Evolutionary conservation across 2,888 invertebrate species (phyloP).

Genomic region (Cantharis lateralis): DNA sequence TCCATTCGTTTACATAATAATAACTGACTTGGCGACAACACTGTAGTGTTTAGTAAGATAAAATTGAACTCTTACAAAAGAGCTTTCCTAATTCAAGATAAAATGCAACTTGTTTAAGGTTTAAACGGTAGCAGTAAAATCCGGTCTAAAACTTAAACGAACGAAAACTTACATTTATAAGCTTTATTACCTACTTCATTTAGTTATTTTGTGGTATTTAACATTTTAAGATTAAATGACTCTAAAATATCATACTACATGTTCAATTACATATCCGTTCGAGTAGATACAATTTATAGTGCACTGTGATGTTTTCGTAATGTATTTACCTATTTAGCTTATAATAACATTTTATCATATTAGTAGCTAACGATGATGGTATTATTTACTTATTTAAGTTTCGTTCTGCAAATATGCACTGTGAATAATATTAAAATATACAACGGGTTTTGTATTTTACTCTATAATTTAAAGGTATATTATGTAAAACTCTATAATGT

Average conservation of each 20-base stretch:
- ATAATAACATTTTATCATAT: neutral
- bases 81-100: too few species aligned
- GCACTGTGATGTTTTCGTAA: neutral
- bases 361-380: neutral
- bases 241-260: neutral
- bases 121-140: too few species aligned
- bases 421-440: neutral
- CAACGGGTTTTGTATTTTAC: neutral
- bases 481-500: neutral
- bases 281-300: neutral
- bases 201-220: too few species aligned
- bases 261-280: neutral
- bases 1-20: too few species aligned
- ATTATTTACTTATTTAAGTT: neutral
- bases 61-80: too few species aligned
- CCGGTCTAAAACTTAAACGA: too few species aligned
- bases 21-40: too few species aligned
- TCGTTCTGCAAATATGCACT: neutral
- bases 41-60: too few species aligned
- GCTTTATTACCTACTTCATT: too few species aligned
- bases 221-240: neutral
- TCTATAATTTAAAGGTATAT: neutral
- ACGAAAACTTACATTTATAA: too few species aligned
- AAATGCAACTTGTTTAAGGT: too few species aligned
- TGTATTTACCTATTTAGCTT: neutral